Evolutionary conservation across 2,113 vertebrate species (phyloP), one percentile per base, ranked within the genome.

Genomic region (Melanotaenia duboulayi): DNA sequence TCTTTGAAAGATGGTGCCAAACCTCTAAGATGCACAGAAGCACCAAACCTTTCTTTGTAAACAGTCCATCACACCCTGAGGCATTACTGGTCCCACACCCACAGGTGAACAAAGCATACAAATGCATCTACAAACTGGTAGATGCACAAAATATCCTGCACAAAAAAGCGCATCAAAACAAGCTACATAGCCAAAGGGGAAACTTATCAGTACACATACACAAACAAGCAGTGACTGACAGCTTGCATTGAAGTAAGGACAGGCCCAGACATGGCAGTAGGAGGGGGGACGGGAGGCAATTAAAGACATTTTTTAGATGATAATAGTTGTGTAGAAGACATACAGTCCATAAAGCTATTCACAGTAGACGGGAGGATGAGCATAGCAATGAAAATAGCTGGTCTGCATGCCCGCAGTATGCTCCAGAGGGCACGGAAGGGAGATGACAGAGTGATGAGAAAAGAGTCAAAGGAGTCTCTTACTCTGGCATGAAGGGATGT

Each of bases 401-500:
- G 28, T 51, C 56, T 11, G 2, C 32, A 39, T 25, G 54, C 51
- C 62, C 42, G 54, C 17, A 28, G 62, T 74, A 39, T 4, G 50
- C 46, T 52, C 76, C 44, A 0, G 20, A 62, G 80, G 70, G 73
- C 70, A 65, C 4, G 10, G 25, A 55, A 39, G 75, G 54, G 59
- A 22, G 59, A 40, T 59, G 32, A 25, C 52, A 61, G 51, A 61
- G 37, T 39, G 42, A 11, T 57, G 57, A 48, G 23, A 20, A 23
- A 54, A 28, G 22, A 55, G 32, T 23, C 8, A 35, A 35, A 11
- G 25, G 42, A 57, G 25, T 39, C 35, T 82, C 97, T 97, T 95
- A 99, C 97, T 99, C 89, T 95, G 94, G 81, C 97, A 99, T 14
- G 95, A 93, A 0, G 96, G 95, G 78, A 99, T 97, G 87, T 98